Conservation (phyloP, 2,797 vertebrate species). For the Petrocephalus sullivani region DNA sequence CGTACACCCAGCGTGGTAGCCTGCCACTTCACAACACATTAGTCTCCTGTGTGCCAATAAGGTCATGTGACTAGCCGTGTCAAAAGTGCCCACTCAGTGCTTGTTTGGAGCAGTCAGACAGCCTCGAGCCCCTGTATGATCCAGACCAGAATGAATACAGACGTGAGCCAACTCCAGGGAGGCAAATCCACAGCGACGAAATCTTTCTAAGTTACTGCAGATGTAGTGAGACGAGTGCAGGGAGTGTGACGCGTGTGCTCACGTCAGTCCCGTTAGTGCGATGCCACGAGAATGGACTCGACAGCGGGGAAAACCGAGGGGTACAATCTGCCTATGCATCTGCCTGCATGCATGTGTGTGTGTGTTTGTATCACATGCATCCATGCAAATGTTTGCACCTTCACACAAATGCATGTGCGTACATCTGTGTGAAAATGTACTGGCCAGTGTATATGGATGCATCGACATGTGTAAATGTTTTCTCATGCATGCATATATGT, state of each 20-base stretch:
- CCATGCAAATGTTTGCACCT: neutral
- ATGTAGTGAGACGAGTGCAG: neutral
- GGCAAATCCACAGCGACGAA: constrained; percentile 7
- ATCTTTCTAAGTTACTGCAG: neutral
- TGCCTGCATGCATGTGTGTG: neutral
- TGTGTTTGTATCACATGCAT: neutral
- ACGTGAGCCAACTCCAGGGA: constrained; percentile 4
- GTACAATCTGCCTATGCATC: no score
- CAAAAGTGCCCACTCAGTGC: constrained; percentile 20
- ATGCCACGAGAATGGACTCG: neutral
- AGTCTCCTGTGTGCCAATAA: constrained; percentile 12
- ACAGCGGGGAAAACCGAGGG: neutral
- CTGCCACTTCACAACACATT: constrained; percentile 12
- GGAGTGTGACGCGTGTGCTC: neutral
- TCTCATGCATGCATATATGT: neutral
- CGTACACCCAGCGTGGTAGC: neutral
- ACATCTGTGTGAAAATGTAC: neutral
- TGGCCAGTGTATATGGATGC: neutral
- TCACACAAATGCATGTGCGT: neutral
- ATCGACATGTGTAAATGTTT: neutral
- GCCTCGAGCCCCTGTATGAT: constrained; percentile 10
- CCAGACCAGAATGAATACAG: constrained; percentile 15
- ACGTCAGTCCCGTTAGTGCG: neutral
- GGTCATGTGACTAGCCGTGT: constrained; percentile 19
- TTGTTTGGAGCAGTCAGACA: constrained; percentile 8